Conservation (phyloP, 2,888 invertebrate species). For the Oithona nana region DNA sequence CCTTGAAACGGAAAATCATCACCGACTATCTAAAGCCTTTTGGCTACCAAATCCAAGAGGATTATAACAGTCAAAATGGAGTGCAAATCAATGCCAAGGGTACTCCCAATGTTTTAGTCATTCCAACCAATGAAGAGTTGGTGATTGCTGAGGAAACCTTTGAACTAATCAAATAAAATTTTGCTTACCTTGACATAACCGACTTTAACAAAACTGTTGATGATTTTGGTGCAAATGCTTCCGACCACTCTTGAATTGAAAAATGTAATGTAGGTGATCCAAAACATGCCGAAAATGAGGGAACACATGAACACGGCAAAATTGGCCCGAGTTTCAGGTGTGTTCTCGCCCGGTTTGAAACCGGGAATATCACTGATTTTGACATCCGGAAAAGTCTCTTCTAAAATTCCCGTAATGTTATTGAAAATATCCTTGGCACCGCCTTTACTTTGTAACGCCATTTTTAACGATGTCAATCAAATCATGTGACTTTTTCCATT, state of each 20-base stretch:
- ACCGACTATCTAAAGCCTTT: background rate
- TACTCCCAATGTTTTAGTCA: background rate
- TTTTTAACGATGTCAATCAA: too few species aligned
- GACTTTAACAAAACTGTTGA: constrained; percentile 70
- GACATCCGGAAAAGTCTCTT: background rate
- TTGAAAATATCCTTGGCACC: background rate
- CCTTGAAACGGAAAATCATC: background rate
- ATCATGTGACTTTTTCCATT: too few species aligned
- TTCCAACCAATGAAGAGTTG: background rate
- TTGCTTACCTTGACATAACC: constrained; percentile 43
- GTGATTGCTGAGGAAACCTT: background rate
- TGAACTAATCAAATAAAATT: background rate
- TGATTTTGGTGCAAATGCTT: constrained; percentile 64
- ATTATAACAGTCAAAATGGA: background rate
- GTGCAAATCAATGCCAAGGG: background rate
- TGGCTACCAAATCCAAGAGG: background rate
- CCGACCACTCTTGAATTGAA: constrained; percentile 85
- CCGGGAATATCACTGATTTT: constrained; percentile 2
- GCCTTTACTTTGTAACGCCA: too few species aligned
- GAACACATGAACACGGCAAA: constrained; percentile 56
- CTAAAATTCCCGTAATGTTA: background rate
- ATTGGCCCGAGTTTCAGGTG: constrained; percentile 28
- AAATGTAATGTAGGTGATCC: constrained; percentile 84
- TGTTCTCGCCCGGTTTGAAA: background rate
- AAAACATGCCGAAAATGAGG: constrained; percentile 58